A percentile compares a stretch with the other conserved stretches of the same genome.
phyloP scores from a whole-genome alignment of 2,888 invertebrate genomes.

The Macaria notata region DNA sequence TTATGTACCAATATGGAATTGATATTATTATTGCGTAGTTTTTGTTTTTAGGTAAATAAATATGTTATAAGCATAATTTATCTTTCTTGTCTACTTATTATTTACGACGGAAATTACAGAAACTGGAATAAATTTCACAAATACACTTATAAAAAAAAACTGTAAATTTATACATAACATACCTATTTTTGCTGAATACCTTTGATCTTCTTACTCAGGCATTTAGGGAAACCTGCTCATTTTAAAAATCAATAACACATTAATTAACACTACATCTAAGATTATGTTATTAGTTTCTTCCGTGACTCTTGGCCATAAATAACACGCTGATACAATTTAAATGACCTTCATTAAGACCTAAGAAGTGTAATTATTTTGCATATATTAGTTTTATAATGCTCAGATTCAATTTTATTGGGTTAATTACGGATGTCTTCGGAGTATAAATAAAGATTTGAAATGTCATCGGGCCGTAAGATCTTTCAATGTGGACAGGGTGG shows the following conservation, averaged over 20 bases:
- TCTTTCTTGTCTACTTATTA: too few species aligned
- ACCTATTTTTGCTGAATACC: too few species aligned
- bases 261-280: constrained; percentile 23
- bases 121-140: too few species aligned
- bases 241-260: constrained; percentile 16
- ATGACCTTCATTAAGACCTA: constrained; percentile 31
- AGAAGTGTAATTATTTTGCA: constrained; percentile 30
- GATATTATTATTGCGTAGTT: too few species aligned
- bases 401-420: constrained; percentile 27
- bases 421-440: constrained; percentile 30
- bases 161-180: too few species aligned
- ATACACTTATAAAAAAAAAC: too few species aligned
- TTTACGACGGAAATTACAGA: too few species aligned
- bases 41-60: too few species aligned
- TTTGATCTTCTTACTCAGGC: too few species aligned
- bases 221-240: too few species aligned
- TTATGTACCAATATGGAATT: too few species aligned
- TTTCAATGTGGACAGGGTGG: constrained; percentile 7
- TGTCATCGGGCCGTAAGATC: constrained; percentile 19
- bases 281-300: constrained; percentile 26
- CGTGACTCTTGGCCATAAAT: constrained; percentile 25
- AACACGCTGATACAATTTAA: constrained; percentile 32
- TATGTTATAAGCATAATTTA: too few species aligned
- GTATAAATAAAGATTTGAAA: constrained; percentile 27
- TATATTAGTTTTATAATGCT: constrained; percentile 27